These are phyloP conservation scores for Octomys mimax DNA, from an alignment of 2,797 vertebrate genomes.

Conservation along the genomic window DNA sequence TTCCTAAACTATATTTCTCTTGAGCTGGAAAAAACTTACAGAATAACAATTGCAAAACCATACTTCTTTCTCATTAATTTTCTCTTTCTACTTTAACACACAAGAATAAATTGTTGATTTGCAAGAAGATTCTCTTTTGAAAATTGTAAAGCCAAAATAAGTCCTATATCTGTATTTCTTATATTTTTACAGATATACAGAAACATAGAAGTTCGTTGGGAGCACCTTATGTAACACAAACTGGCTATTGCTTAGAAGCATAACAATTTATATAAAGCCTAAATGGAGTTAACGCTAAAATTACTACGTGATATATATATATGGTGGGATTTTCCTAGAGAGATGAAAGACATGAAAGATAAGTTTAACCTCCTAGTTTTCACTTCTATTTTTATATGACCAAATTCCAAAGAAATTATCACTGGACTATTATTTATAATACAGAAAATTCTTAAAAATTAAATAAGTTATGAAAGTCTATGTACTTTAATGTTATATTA, in stretches of 20 bases:
- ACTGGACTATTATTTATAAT: background rate
- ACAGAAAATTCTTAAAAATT: background rate
- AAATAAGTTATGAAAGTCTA: background rate
- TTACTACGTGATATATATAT: background rate
- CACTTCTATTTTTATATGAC: background rate
- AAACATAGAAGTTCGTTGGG: background rate
- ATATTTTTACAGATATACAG: background rate
- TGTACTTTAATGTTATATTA: background rate
- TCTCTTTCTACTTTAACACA: background rate
- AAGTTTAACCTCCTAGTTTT: background rate
- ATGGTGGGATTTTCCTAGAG: background rate
- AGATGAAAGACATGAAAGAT: background rate
- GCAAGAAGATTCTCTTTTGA: background rate
- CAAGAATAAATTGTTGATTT: constrained; percentile 6
- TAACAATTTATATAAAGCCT: constrained; percentile 14
- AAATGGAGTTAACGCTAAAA: constrained; percentile 59
- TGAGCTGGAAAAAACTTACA: background rate
- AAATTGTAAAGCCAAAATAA: constrained; percentile 24
- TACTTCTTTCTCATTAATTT: constrained; percentile 42
- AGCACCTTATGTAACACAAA: constrained; percentile 34
- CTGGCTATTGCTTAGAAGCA: constrained; percentile 22
- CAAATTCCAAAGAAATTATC: background rate
- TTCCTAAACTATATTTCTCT: background rate
- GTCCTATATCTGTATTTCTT: background rate
- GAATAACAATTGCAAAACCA: background rate